These are phyloP conservation scores for Zosterops japonicus DNA, from an alignment of 2,113 vertebrate genomes.

Conservation along the genomic window DNA sequence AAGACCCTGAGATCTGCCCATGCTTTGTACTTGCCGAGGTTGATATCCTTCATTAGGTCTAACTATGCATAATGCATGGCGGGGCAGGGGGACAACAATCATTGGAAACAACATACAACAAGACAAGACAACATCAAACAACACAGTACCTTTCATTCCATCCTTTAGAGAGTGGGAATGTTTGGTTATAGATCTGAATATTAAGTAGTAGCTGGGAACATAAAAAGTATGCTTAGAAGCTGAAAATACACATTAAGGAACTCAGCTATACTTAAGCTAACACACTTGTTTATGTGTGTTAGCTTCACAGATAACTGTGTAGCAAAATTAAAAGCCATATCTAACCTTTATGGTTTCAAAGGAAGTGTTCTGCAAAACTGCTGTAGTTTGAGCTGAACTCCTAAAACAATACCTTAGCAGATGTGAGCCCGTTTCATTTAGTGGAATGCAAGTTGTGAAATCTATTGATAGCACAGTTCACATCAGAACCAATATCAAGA, in stretches of 20 bases:
- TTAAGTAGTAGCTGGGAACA: neutral
- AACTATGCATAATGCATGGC: neutral
- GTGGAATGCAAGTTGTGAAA: neutral
- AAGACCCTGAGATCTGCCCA: neutral
- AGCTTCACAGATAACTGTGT: neutral
- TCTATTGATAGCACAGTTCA: neutral
- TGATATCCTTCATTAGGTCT: neutral
- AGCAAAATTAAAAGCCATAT: neutral
- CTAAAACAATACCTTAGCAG: neutral
- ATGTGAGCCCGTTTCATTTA: neutral
- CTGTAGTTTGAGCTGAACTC: neutral
- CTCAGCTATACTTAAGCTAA: neutral
- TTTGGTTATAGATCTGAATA: neutral
- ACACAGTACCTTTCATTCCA: neutral
- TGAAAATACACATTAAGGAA: neutral
- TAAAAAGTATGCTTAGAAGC: neutral
- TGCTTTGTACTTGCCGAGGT: neutral
- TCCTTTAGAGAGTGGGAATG: neutral
- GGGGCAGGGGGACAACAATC: fast-evolving
- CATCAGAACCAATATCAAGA: neutral
- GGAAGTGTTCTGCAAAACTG: neutral
- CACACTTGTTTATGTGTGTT: neutral
- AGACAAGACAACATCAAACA: neutral
- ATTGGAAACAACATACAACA: neutral
- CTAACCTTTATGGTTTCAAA: neutral